Evolutionary conservation across 2,888 invertebrate genomes (phyloP).

Genomic region (Hypselothyrea guttata): DNA sequence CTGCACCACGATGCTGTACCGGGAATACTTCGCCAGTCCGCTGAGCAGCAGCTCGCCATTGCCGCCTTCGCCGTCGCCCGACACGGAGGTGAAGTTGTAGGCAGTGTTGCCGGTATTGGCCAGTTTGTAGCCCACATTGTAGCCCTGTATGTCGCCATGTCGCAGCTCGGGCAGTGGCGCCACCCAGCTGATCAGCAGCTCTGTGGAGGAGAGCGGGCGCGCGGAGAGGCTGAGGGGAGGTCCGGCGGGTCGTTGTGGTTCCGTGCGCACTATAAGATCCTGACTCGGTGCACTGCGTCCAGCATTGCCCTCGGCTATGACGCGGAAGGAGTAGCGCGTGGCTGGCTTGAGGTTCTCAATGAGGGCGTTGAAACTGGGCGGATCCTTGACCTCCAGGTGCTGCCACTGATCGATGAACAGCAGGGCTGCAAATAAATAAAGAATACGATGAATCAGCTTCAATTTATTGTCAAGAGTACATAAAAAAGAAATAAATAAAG

Average conservation of each 20-base stretch:
- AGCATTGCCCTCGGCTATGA: constrained; percentile 89
- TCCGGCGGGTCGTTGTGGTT: constrained; percentile 88
- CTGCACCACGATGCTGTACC: constrained; percentile 88
- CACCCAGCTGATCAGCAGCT: constrained; percentile 88
- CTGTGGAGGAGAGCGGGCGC: constrained; percentile 88
- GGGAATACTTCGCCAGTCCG: constrained; percentile 86
- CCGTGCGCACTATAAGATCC: constrained; percentile 86
- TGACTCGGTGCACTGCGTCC: constrained; percentile 87
- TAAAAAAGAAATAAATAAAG: no score
- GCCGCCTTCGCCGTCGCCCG: constrained; percentile 87
- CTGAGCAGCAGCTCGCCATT: constrained; percentile 86
- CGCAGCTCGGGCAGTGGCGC: constrained; percentile 87
- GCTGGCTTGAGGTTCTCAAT: constrained; percentile 88
- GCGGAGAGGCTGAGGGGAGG: constrained; percentile 87
- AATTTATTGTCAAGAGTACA: no score
- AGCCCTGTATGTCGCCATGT: constrained; percentile 90
- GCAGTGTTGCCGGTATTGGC: constrained; percentile 83
- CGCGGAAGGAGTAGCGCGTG: constrained; percentile 87
- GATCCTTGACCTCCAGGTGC: constrained; percentile 86
- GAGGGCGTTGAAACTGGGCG: constrained; percentile 86
- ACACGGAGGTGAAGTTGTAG: constrained; percentile 87
- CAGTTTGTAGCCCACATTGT: constrained; percentile 85
- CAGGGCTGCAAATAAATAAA: constrained; percentile 42
- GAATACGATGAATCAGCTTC: no score
- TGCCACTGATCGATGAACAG: constrained; percentile 85